Percentiles rank a stretch among this genome's conserved stretches.
Evolutionary conservation across 2,888 invertebrate genomes (phyloP).

Genomic region (Sphecodes monilicornis): DNA sequence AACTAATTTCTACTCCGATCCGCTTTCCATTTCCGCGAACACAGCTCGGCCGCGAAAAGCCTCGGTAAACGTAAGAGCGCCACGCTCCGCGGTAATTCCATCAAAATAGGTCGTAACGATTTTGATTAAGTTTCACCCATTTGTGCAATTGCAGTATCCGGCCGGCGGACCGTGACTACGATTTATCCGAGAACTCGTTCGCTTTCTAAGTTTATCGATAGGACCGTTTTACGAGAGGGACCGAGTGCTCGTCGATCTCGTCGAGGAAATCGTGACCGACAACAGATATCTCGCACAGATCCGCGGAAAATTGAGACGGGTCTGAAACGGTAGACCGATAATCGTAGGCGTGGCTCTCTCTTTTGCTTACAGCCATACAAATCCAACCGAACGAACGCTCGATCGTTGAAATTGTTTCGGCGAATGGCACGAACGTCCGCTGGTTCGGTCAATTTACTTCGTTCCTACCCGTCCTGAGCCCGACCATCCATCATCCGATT

Average conservation of each 20-base stretch:
- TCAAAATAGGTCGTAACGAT: constrained; percentile 51
- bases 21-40: constrained; percentile 46
- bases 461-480: constrained; percentile 39
- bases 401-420: constrained; percentile 62
- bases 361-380: constrained; percentile 39
- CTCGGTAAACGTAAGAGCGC: constrained; percentile 1
- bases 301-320: constrained; percentile 59
- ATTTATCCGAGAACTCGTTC: constrained; percentile 46
- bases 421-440: constrained; percentile 40
- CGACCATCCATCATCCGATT: constrained; percentile 50
- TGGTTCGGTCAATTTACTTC: constrained; percentile 43
- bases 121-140: constrained; percentile 58
- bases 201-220: constrained; percentile 65
- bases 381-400: constrained; percentile 18
- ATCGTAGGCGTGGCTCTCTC: constrained; percentile 64
- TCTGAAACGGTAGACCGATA: constrained; percentile 60
- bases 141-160: constrained; percentile 34
- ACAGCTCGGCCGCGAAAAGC: constrained; percentile 7
- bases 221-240: constrained; percentile 18
- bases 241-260: constrained; percentile 20
- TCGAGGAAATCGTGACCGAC: constrained; percentile 61
- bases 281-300: constrained; percentile 47
- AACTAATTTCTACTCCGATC: background rate
- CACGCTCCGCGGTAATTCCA: constrained; percentile 11
- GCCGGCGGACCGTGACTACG: constrained; percentile 58